These are phyloP conservation scores for Melanchra persicariae DNA, from an alignment of 2,888 invertebrate genomes.

Conservation along the genomic window DNA sequence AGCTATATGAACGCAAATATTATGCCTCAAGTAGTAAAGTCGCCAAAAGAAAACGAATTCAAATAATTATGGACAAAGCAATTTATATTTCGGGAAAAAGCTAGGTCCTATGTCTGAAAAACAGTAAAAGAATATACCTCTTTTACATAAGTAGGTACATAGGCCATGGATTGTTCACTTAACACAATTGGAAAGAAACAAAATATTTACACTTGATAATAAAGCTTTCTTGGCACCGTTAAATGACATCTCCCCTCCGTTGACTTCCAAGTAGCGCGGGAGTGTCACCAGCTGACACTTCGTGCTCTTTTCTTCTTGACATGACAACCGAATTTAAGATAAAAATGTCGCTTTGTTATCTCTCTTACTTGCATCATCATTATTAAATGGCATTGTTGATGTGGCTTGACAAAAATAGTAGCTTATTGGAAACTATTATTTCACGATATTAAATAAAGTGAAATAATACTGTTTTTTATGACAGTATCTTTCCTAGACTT, in stretches of 20 bases:
- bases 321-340: conserved; percentile 41
- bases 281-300: conserved; percentile 43
- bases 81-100: neutral
- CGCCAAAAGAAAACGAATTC: neutral
- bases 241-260: conserved; percentile 43
- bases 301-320: conserved; percentile 44
- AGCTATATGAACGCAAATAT: neutral
- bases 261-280: conserved; percentile 51
- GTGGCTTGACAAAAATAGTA: neutral
- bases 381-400: neutral
- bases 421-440: neutral
- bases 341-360: conserved; percentile 22
- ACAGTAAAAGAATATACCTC: neutral
- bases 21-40: neutral
- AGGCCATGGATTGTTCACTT: neutral
- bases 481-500: neutral
- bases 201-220: conserved; percentile 44
- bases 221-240: conserved; percentile 43
- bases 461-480: neutral
- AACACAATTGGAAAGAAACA: conserved; percentile 23
- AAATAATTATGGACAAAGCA: neutral
- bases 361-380: conserved; percentile 8
- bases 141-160: neutral
- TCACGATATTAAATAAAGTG: neutral
- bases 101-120: neutral